These are phyloP conservation scores for Philereme transversata DNA, from an alignment of 2,888 invertebrate genomes.

Conservation along the genomic window DNA sequence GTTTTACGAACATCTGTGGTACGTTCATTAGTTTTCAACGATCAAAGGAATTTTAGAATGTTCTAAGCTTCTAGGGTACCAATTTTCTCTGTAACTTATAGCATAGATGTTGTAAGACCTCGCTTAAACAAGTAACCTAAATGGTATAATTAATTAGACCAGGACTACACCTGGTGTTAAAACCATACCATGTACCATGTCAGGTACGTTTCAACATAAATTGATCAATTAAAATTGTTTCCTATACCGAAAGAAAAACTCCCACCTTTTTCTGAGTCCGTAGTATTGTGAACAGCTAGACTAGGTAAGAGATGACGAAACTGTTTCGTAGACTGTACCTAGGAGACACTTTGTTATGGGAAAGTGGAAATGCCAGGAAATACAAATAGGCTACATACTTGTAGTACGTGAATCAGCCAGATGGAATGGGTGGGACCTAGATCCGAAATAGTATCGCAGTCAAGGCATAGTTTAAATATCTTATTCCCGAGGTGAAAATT, in stretches of 20 bases:
- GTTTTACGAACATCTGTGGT: slow-evolving; percentile 24
- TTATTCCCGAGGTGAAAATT: slow-evolving; percentile 5
- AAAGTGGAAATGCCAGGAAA: slow-evolving; percentile 28
- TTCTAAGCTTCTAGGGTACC: background rate
- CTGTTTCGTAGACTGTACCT: slow-evolving; percentile 26
- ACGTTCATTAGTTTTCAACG: slow-evolving; percentile 2
- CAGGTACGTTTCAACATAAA: slow-evolving; percentile 29
- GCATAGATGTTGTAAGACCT: background rate
- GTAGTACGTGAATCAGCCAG: slow-evolving; percentile 24
- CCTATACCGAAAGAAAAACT: slow-evolving; percentile 43
- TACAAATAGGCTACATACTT: slow-evolving; percentile 27
- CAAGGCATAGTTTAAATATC: slow-evolving; percentile 14
- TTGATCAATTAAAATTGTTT: slow-evolving; percentile 35
- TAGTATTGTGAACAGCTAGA: slow-evolving; percentile 33
- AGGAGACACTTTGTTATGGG: slow-evolving; percentile 25
- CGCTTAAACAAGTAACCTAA: background rate
- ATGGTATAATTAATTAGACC: slow-evolving; percentile 14
- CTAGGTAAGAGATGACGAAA: slow-evolving; percentile 43
- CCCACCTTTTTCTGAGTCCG: slow-evolving; percentile 47
- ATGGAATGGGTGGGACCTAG: slow-evolving; percentile 31
- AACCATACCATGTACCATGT: background rate
- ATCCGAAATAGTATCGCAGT: slow-evolving; percentile 24
- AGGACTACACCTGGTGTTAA: slow-evolving; percentile 3
- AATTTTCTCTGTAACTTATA: background rate
- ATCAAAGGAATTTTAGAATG: slow-evolving; percentile 6